Evolutionary conservation across 2,797 vertebrate genomes (phyloP), one percentile per base, ranked within the genome.

Genomic region (Erpetoichthys calabaricus): DNA sequence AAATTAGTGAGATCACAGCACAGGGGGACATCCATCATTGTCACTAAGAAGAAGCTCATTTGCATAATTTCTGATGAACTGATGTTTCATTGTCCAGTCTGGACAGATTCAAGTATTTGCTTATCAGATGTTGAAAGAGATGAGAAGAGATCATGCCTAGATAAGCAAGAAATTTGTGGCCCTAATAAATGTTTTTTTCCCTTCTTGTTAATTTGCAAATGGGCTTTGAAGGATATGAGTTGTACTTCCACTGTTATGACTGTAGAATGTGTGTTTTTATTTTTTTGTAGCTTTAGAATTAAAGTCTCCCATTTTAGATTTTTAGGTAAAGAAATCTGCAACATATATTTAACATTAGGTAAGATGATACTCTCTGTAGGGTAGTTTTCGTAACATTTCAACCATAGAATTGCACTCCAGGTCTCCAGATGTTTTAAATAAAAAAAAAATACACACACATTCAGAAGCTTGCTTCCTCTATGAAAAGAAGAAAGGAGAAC

Each of bases 401-500:
- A 5, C 5, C 41, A 25, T 51, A 51, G 50, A 25, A 51, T 51
- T 51, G 41, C 41, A 51, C 50, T 9, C 50, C n/a, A 51, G 50
- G 50, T 51, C 50, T 51, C 50, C 8, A 25, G 50, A 9, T 51
- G 50, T 51, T 51, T 51, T 59, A 51, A 45, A 47, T 55, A 56
- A 46, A 6, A 6, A 42, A 49, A 51, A 51, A 51, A 25, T 25
- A 51, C n/a, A 6, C 50, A 51, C 25, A 25, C 25, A 25, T 25
- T 25, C 25, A 25, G 25, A 25, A 25, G 2, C 25, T 25, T 25
- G 25, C 25, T 25, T 25, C 25, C 25, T 25, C 25, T 25, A 25
- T 25, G 25, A 25, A 25, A 25, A 25, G 25, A 25, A 25, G 25
- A 25, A 25, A 25, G 25, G 25, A 25, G 25, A 25, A 25, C 50